A percentile compares a stretch with the other conserved stretches of the same genome.
Evolutionary conservation across 2,113 vertebrate genomes (phyloP).

Genomic region (Rallus limicola): DNA sequence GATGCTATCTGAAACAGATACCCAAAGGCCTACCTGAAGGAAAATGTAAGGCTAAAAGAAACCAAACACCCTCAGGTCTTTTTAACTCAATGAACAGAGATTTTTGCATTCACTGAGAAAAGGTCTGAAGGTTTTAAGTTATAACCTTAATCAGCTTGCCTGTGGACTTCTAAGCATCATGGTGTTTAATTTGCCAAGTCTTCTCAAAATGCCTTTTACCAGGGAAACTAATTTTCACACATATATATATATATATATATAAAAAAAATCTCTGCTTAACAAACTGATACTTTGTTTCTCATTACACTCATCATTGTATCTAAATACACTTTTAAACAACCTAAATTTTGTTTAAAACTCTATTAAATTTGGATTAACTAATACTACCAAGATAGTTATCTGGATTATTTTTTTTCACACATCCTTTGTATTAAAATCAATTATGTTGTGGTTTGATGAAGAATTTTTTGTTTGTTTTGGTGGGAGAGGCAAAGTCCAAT

Average conservation of each 20-base stretch:
- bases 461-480: slow-evolving; percentile 66
- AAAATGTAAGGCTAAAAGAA: slow-evolving; percentile 23
- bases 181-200: slow-evolving; percentile 42
- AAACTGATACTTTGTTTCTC: slow-evolving; percentile 59
- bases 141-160: slow-evolving; percentile 49
- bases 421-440: slow-evolving; percentile 73
- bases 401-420: slow-evolving; percentile 64
- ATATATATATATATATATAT: not conserved
- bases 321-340: slow-evolving; percentile 67
- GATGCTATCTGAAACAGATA: slow-evolving; percentile 57
- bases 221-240: slow-evolving; percentile 58
- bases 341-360: slow-evolving; percentile 69
- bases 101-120: slow-evolving; percentile 37
- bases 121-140: slow-evolving; percentile 28
- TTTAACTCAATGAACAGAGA: not conserved
- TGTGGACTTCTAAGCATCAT: slow-evolving; percentile 2
- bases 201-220: slow-evolving; percentile 63
- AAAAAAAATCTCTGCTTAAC: slow-evolving; percentile 66
- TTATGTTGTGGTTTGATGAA: slow-evolving; percentile 70
- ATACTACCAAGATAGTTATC: slow-evolving; percentile 69
- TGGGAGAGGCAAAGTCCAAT: slow-evolving; percentile 63
- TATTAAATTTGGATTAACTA: slow-evolving; percentile 67
- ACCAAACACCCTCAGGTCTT: not conserved
- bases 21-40: slow-evolving; percentile 52
- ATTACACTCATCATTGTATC: slow-evolving; percentile 69